Evolutionary conservation across 1,140 invertebrate species (phyloP).

Genomic region (Pseudomyrmex sp.): DNA sequence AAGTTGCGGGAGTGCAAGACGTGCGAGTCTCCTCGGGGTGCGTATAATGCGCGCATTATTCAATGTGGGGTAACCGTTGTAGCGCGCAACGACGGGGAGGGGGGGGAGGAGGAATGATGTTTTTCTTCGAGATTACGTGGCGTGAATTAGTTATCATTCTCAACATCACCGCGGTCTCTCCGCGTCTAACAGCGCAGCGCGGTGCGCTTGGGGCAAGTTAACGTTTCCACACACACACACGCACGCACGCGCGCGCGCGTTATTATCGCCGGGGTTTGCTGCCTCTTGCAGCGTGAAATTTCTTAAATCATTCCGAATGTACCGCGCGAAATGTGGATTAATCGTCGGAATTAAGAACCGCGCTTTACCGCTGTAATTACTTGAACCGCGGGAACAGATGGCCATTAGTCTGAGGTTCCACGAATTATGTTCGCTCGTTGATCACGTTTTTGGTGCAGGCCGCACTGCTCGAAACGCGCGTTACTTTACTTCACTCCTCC

Average conservation of each 20-base stretch:
- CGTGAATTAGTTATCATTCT: conserved; percentile 57
- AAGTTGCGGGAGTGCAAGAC: conserved; percentile 11
- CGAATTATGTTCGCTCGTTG: conserved; percentile 58
- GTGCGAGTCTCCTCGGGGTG: neutral
- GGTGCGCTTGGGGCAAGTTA: conserved; percentile 12
- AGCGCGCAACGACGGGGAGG: neutral
- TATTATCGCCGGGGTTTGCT: conserved; percentile 36
- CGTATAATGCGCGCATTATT: conserved; percentile 40
- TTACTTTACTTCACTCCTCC: conserved; percentile 14
- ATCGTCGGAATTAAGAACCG: conserved; percentile 54
- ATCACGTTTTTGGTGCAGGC: conserved; percentile 56
- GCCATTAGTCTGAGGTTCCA: conserved; percentile 56
- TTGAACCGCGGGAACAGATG: conserved; percentile 56
- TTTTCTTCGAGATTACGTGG: conserved; percentile 55
- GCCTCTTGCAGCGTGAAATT: conserved; percentile 41
- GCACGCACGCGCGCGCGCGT: neutral
- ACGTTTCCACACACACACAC: conserved; percentile 28
- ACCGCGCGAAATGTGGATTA: conserved; percentile 55
- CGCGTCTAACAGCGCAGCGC: conserved; percentile 21
- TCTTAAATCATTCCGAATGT: conserved; percentile 59
- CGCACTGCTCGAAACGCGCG: conserved; percentile 29
- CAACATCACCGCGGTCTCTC: conserved; percentile 31
- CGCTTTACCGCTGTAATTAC: conserved; percentile 57
- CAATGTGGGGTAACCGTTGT: conserved; percentile 15
- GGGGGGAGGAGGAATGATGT: conserved; percentile 25